Evolutionary conservation across 1,140 invertebrate genomes (phyloP).

Genomic region (Adelges cooleyi): DNA sequence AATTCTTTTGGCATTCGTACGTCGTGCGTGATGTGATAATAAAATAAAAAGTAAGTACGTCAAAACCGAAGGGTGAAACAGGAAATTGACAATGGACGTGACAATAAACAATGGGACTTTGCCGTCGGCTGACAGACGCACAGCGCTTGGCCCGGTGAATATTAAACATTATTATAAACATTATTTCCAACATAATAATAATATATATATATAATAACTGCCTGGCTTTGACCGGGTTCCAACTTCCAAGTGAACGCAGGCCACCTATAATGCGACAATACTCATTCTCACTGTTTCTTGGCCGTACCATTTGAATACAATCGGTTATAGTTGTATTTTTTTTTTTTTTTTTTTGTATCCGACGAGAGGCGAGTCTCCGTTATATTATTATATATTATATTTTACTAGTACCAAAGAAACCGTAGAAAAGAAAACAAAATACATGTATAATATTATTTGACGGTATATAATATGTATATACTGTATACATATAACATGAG

Average conservation of each 20-base stretch:
- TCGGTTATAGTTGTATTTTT: neutral
- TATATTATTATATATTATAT: constrained; percentile 10
- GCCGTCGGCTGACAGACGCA: constrained; percentile 3
- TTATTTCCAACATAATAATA: constrained; percentile 24
- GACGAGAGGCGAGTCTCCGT: neutral
- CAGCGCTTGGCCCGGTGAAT: constrained; percentile 20
- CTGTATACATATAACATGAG: too few relatives aligned
- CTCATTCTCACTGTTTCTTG: constrained; percentile 23
- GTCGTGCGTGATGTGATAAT: neutral
- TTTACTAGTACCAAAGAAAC: too few relatives aligned
- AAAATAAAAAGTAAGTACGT: constrained; percentile 23
- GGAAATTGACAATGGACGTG: constrained; percentile 28
- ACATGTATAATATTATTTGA: too few relatives aligned
- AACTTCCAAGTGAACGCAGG: constrained; percentile 21
- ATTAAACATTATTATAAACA: constrained; percentile 24
- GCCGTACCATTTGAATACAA: constrained; percentile 26
- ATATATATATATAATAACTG: constrained; percentile 9
- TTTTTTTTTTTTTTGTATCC: neutral
- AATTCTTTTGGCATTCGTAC: constrained; percentile 23
- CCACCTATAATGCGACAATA: constrained; percentile 27
- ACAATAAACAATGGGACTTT: constrained; percentile 24
- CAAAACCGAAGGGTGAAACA: constrained; percentile 26
- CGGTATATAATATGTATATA: too few relatives aligned
- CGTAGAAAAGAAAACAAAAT: neutral
- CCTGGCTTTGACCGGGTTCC: constrained; percentile 22